These are phyloP conservation scores for Cryptocephalus primarius DNA, from an alignment of 2,888 invertebrate genomes.

Conservation along the genomic window DNA sequence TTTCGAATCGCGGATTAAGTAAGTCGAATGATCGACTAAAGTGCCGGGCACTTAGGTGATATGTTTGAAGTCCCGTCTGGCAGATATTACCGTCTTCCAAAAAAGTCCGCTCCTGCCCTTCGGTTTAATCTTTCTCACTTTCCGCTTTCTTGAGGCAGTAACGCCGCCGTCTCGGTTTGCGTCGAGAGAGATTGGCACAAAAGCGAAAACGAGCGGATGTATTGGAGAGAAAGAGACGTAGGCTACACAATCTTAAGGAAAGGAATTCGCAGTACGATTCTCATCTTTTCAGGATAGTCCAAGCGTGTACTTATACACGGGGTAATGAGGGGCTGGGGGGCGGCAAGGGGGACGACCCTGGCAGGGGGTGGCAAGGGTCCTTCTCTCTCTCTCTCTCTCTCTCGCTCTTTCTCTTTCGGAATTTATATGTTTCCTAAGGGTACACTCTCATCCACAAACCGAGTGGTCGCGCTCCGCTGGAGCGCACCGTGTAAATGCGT, in stretches of 20 bases:
- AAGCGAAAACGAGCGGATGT: slow-evolving; percentile 11
- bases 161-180: slow-evolving; percentile 25
- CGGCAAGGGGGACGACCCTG: too few species aligned
- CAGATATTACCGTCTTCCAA: background rate
- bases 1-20: too few species aligned
- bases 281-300: slow-evolving; percentile 37
- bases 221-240: slow-evolving; percentile 22
- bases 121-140: slow-evolving; percentile 27
- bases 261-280: slow-evolving; percentile 37
- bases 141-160: slow-evolving; percentile 23
- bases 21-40: too few species aligned
- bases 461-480: slow-evolving; percentile 25
- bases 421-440: slow-evolving; percentile 33
- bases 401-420: background rate
- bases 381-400: too few species aligned
- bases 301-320: slow-evolving; percentile 33
- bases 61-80: background rate
- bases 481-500: slow-evolving; percentile 25
- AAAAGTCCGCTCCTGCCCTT: too few species aligned
- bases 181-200: slow-evolving; percentile 14
- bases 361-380: too few species aligned
- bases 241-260: slow-evolving; percentile 32
- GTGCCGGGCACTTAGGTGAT: too few species aligned
- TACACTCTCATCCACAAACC: slow-evolving; percentile 29
- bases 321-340: slow-evolving; percentile 10